Base-by-base conservation (phyloP, 1,140 invertebrate genomes). In the Xylocopa sonorina region DNA sequence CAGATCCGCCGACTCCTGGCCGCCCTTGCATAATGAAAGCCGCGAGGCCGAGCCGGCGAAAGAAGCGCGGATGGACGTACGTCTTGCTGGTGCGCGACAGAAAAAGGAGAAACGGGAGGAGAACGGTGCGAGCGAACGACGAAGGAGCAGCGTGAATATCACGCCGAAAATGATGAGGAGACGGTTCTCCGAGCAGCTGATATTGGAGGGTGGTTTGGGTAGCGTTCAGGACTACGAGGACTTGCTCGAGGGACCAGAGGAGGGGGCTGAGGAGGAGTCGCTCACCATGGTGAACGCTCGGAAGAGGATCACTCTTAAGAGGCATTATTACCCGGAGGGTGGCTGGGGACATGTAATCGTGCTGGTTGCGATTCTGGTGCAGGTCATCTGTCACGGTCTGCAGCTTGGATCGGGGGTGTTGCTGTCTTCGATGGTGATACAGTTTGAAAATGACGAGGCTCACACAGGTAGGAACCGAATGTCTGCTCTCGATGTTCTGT, bases 291-390 rank as follows among this genome's bases (percentile, higher is more conserved):
- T 88, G 58, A 92, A 92, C 88, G 90, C 92, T 27, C 85, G 91
- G 4, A 92, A 92, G 68, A 88, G 90, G 64, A 84, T 93, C 55
- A 94, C 94, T 12, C 91, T 94, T 16, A 90, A 92, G 66, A 92
- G 95, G 46, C 96, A 97, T 88, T 96, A 96, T 91, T 97, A 96
- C 90, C 96, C 96, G 2, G 96, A 97, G 88, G 96, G 96, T 3
- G 95, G 96, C 6, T 97, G 96, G 96, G 96, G 96, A 5, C 97
- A 95, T 95, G 95, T 95, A 48, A 94, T 97, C 24, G 93, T 95
- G 2, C 91, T 93, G 4, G 95, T 95, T 46, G 94, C 95, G 3
- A 93, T 95, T 51, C 85, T 96, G 9, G 94, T 95, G 43, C 95
- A 96, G 74, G 85, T 95, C 18, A 90, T 96, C 43, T 95, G 94